Evolutionary conservation across 2,113 vertebrate genomes (phyloP), one percentile per base, ranked within the genome.

Genomic region (Sprattus sprattus): DNA sequence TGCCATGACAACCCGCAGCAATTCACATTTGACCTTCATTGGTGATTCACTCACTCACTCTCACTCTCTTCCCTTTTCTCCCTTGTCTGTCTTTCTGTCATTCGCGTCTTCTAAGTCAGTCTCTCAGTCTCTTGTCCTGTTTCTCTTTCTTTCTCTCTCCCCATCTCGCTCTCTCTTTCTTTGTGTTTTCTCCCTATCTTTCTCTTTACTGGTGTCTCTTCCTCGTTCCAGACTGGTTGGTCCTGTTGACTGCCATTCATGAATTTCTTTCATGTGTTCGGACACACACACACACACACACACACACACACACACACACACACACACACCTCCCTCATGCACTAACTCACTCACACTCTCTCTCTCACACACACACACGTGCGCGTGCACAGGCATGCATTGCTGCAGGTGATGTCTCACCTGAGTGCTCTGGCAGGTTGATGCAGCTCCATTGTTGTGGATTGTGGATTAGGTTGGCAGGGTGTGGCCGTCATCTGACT

Each of bases 11-110:
- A 87, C 87, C 84, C 46, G 54, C 81, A 54, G 81, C 50, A 82
- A 84, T 85, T 81, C 85, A 81, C 54, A 45, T 83, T 88, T 87
- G 87, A 88, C 89, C 87, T 81, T 90, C 88, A 71, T 87, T 86
- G 82, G 50, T 89, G 89, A 86, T 88, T 88, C 83, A 85, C 57
- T 67, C 82, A 39, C 60, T 57, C 50, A 18, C 82, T 39, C 49
- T 13, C 6, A 18, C 49, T 25, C 60, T 25, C 60, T 64, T 64
- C 60, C 7, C 60, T 64, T 64, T 25, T 25, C 6, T 25, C 60
- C 25, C 11, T 54, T 54, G 8, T 18, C 50, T 64, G 22, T 64
- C n/a, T 10, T 25, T 64, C 60, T 64, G 60, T 64, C 60, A 64
- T 22, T 64, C 60, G 4, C n/a, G 1, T 25, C n/a, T 64, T 64